Evolutionary conservation across 2,888 invertebrate genomes (phyloP).

Genomic region (Stratiomys singularior): DNA sequence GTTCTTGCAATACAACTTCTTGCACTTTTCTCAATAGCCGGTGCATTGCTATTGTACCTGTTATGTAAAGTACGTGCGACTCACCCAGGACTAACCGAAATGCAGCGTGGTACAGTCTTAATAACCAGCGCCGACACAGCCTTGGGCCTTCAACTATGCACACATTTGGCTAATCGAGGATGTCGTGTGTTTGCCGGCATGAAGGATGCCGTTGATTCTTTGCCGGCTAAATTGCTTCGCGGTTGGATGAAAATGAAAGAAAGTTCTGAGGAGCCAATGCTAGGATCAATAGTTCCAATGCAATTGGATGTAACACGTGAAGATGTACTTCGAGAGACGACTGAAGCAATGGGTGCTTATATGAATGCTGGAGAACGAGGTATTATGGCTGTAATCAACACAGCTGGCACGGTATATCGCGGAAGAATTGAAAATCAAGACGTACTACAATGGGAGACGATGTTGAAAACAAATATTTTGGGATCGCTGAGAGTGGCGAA

Average conservation of each 20-base stretch:
- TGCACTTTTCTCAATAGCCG: constrained; percentile 83
- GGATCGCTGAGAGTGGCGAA: constrained; percentile 79
- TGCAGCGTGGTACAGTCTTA: constrained; percentile 75
- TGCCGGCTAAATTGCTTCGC: constrained; percentile 71
- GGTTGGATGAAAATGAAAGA: constrained; percentile 73
- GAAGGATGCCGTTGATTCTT: constrained; percentile 69
- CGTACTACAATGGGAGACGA: constrained; percentile 71
- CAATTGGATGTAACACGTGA: constrained; percentile 83
- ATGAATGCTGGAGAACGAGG: constrained; percentile 86
- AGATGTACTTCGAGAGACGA: constrained; percentile 82
- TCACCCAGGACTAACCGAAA: constrained; percentile 66
- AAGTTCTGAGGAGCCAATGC: constrained; percentile 65
- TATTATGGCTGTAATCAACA: constrained; percentile 82
- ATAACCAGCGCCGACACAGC: constrained; percentile 85
- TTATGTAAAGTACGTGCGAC: constrained; percentile 78
- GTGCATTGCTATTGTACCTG: constrained; percentile 81
- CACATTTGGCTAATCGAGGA: constrained; percentile 76
- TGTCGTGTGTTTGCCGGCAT: constrained; percentile 83
- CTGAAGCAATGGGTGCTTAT: constrained; percentile 81
- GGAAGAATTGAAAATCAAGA: constrained; percentile 77
- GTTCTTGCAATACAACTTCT: constrained; percentile 83
- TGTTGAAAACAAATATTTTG: constrained; percentile 76
- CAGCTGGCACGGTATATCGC: constrained; percentile 79
- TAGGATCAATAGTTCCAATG: constrained; percentile 73
- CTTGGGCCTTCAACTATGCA: constrained; percentile 79